A percentile compares a stretch with the other conserved stretches of the same genome.
These are phyloP conservation scores for Chaenodraco wilsoni DNA, from an alignment of 2,797 vertebrate species.

Conservation along the genomic window DNA sequence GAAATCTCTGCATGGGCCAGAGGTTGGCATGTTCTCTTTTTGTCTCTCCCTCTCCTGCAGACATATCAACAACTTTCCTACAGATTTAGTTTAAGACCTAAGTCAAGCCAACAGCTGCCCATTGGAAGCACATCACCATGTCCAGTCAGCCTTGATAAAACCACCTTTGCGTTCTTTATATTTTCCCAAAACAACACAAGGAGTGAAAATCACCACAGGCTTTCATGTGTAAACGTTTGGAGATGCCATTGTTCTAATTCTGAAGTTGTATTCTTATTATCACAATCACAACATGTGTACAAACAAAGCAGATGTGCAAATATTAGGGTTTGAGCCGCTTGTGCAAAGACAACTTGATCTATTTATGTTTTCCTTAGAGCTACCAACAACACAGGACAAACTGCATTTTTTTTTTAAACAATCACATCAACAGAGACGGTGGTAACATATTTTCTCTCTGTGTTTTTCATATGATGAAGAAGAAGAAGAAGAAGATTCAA, in stretches of 20 bases:
- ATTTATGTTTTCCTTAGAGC: no score
- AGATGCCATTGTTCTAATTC: neutral
- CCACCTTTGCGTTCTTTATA: conserved; percentile 15
- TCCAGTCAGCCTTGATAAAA: conserved; percentile 57
- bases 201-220: neutral
- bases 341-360: no score
- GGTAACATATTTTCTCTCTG: no score
- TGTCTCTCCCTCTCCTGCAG: conserved; percentile 45
- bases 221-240: neutral
- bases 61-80: conserved; percentile 47
- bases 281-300: neutral
- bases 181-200: conserved; percentile 20
- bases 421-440: no score
- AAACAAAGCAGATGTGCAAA: neutral
- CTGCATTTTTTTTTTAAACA: no score
- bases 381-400: no score
- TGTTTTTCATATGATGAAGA: no score
- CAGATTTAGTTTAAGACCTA: conserved; percentile 56
- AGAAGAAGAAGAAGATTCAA: no score
- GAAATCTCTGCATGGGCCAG: conserved; percentile 51
- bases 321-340: no score
- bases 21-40: conserved; percentile 55
- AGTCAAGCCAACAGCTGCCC: conserved; percentile 63
- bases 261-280: neutral
- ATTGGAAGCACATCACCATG: conserved; percentile 49